Percentiles rank a stretch among this genome's conserved stretches.
phyloP scores from a whole-genome alignment of 2,797 vertebrate genomes.

The Lepilemur ruficaudatus region DNA sequence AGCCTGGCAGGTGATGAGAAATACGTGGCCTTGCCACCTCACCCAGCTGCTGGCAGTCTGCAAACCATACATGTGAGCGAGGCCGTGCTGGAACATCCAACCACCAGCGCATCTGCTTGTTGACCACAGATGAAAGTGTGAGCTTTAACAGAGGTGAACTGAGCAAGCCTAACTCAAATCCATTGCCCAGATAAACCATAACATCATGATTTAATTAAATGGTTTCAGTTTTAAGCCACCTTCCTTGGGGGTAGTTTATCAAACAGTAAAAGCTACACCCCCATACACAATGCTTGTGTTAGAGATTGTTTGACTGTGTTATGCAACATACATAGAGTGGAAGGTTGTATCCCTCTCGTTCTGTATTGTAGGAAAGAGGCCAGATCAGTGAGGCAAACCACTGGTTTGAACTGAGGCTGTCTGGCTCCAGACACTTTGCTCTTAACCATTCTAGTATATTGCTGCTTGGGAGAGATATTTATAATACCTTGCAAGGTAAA shows the following conservation, averaged over 20 bases:
- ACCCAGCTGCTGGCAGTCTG: neutral
- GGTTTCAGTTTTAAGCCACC: neutral
- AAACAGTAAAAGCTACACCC: neutral
- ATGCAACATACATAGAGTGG: neutral
- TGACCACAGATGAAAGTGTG: neutral
- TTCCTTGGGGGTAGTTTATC: neutral
- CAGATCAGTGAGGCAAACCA: neutral
- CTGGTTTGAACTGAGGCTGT: neutral
- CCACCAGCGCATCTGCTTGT: neutral
- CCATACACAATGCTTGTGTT: neutral
- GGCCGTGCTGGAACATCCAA: neutral
- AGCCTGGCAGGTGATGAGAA: neutral
- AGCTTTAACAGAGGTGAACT: neutral
- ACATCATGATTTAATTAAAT: neutral
- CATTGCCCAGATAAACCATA: neutral
- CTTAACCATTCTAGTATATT: neutral
- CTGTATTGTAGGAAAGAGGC: neutral
- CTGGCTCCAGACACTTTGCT: neutral
- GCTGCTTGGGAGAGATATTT: neutral
- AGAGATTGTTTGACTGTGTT: neutral
- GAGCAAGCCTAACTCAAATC: neutral
- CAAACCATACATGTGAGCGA: neutral
- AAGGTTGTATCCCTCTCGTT: neutral
- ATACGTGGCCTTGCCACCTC: fast-evolving
- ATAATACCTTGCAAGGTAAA: neutral